Evolutionary conservation across 2,113 vertebrate species (phyloP).

Genomic region (Manacus vitellinus): DNA sequence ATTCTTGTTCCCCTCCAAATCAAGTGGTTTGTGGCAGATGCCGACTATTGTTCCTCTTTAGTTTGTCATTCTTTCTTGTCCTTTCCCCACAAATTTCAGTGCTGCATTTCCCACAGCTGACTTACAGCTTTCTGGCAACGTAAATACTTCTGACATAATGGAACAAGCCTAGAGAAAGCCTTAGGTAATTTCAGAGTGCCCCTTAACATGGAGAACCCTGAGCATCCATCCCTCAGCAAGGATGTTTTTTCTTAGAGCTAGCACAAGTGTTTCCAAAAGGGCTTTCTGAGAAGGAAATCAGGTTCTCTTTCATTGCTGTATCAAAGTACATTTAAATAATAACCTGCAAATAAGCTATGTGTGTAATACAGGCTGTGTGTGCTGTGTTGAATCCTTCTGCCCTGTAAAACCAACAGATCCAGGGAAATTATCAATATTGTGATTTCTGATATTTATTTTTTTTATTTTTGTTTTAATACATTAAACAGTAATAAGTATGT

Average conservation of each 20-base stretch:
- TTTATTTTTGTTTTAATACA: not conserved
- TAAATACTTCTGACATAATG: constrained; percentile 53
- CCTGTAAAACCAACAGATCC: not conserved
- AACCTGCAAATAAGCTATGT: not conserved
- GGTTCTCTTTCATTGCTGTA: not conserved
- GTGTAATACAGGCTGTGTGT: not conserved
- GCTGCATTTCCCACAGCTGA: constrained; percentile 17
- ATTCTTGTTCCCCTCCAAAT: not conserved
- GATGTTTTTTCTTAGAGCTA: not conserved
- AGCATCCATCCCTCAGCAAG: not conserved
- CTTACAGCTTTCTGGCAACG: not conserved
- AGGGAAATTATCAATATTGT: not conserved
- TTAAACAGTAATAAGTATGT: not conserved
- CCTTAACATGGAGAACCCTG: not conserved
- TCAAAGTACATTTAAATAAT: not conserved
- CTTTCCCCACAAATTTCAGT: constrained; percentile 16
- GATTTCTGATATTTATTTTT: not conserved
- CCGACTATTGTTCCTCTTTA: not conserved
- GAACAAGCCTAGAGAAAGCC: constrained; percentile 52
- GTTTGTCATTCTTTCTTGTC: constrained; percentile 19
- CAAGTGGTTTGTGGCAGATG: not conserved
- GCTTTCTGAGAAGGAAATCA: not conserved
- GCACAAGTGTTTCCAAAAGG: not conserved
- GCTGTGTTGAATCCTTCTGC: not conserved
- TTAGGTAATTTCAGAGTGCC: constrained; percentile 48